phyloP scores from a whole-genome alignment of 2,113 vertebrate species.

The Panthera tigris region DNA sequence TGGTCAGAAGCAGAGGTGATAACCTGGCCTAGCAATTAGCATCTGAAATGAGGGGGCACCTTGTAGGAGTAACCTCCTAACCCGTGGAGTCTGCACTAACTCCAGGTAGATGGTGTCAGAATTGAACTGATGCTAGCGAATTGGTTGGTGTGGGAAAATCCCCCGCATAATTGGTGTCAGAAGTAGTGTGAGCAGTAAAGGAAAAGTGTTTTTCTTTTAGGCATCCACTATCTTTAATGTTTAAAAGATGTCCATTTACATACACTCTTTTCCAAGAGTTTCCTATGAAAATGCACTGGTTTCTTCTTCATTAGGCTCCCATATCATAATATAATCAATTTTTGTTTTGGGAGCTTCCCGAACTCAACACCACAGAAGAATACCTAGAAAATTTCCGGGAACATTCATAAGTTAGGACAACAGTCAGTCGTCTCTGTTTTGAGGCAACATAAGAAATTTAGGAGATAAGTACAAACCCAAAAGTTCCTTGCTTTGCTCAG shows the following conservation, averaged over 20 bases:
- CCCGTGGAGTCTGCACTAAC: neutral
- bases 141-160: neutral
- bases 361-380: neutral
- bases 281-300: neutral
- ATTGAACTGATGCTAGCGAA: neutral
- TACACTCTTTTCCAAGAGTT: neutral
- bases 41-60: neutral
- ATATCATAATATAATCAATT: neutral
- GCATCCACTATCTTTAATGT: neutral
- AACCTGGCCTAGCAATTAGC: neutral
- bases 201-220: neutral
- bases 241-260: slow-evolving; percentile 2
- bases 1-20: neutral
- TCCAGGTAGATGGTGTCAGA: neutral
- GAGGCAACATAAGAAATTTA: neutral
- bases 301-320: neutral
- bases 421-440: neutral
- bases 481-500: neutral
- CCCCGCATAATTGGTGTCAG: neutral
- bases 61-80: neutral
- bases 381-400: neutral
- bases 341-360: neutral
- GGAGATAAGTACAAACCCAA: neutral
- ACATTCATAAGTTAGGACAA: neutral
- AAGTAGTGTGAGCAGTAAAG: neutral